Evolutionary conservation across 2,113 vertebrate genomes (phyloP).

Genomic region (Casuarius casuarius): DNA sequence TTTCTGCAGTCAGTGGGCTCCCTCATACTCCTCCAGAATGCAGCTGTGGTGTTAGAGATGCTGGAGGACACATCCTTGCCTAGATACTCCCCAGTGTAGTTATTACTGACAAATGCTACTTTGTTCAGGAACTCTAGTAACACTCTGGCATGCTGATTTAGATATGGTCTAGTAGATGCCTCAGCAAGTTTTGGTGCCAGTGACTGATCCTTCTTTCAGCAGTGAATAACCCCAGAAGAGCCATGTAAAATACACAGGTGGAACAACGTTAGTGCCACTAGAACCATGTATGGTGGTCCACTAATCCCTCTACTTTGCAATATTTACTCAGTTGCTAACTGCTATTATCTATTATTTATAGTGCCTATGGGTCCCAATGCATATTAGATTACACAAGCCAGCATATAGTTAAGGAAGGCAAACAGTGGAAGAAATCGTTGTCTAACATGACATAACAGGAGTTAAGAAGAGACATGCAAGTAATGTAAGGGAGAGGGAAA

Average conservation of each 20-base stretch:
- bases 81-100: background rate
- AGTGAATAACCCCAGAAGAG: background rate
- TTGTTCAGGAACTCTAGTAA: background rate
- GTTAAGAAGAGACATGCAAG: background rate
- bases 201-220: background rate
- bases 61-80: background rate
- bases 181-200: too few species aligned
- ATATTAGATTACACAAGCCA: background rate
- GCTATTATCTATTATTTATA: accelerated
- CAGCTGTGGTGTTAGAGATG: background rate
- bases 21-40: background rate
- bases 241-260: background rate
- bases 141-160: background rate
- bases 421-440: background rate
- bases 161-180: background rate
- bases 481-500: background rate
- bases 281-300: background rate
- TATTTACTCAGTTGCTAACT: background rate
- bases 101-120: background rate
- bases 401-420: background rate
- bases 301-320: background rate
- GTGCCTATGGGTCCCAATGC: background rate
- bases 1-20: background rate
- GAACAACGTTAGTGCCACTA: background rate
- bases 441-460: background rate